These are phyloP conservation scores for Pyrrhosoma nymphula DNA, from an alignment of 2,888 invertebrate species.

Conservation along the genomic window DNA sequence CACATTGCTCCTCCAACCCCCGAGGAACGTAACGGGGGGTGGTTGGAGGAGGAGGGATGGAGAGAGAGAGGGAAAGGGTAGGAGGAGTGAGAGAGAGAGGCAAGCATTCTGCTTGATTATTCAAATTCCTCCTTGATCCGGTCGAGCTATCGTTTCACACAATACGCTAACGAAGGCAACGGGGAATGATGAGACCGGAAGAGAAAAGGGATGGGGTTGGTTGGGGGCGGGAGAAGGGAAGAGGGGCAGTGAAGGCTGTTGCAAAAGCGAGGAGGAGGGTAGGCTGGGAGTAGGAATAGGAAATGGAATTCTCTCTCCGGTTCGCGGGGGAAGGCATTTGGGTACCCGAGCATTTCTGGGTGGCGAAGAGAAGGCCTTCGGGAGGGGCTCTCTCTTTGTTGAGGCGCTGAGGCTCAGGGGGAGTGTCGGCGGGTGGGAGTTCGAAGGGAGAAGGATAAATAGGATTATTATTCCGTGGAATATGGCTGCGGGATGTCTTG, in stretches of 20 bases:
- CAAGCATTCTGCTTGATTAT: conserved; percentile 38
- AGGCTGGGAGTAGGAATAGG: background rate
- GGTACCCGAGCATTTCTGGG: conserved; percentile 1
- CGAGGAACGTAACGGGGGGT: too few species aligned
- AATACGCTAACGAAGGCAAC: conserved; percentile 60
- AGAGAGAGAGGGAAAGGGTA: background rate
- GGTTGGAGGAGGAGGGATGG: background rate
- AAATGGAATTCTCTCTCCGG: conserved; percentile 20
- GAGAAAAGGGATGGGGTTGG: background rate
- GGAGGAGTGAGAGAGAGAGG: background rate
- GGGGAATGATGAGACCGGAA: conserved; percentile 8
- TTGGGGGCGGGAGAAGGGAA: background rate
- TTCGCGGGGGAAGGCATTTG: conserved; percentile 44
- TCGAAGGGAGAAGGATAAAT: conserved; percentile 38
- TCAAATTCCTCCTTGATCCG: conserved; percentile 66
- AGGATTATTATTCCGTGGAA: conserved; percentile 63
- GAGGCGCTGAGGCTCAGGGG: background rate
- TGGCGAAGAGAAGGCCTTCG: background rate
- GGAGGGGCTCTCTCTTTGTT: background rate
- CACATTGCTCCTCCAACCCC: background rate
- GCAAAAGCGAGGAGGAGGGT: background rate
- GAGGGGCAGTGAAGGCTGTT: background rate
- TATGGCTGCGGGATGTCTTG: conserved; percentile 60
- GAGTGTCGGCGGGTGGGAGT: background rate
- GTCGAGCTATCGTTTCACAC: conserved; percentile 45